phyloP scores from a whole-genome alignment of 2,113 vertebrate genomes.

The Percina caprodes region DNA sequence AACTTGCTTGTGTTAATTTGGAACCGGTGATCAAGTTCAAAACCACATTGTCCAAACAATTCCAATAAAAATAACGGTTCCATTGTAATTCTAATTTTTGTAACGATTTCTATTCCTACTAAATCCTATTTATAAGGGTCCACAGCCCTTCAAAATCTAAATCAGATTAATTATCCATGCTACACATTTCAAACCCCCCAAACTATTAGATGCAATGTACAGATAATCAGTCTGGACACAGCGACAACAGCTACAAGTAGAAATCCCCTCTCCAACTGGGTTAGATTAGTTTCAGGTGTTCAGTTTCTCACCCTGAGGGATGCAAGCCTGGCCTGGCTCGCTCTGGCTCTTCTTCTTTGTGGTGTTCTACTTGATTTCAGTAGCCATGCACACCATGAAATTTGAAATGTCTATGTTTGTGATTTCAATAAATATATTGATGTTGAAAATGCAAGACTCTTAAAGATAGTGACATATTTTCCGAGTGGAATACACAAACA shows the following conservation, averaged over 20 bases:
- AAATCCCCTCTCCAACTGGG: conserved; percentile 6
- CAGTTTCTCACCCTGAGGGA: conserved; percentile 19
- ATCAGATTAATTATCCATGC: neutral
- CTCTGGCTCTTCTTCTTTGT: neutral
- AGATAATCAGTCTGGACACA: conserved; percentile 42
- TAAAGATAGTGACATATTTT: conserved; percentile 4
- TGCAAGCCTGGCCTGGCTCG: neutral
- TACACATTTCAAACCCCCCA: neutral
- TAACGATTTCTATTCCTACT: too few relatives aligned
- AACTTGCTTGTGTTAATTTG: too few relatives aligned
- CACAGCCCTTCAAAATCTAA: neutral
- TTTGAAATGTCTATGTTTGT: neutral
- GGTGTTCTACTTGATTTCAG: neutral
- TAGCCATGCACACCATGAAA: neutral
- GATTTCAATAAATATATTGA: neutral
- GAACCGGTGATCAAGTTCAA: too few relatives aligned
- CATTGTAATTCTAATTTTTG: too few relatives aligned
- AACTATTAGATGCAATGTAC: neutral
- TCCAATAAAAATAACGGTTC: too few relatives aligned
- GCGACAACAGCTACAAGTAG: conserved; percentile 28
- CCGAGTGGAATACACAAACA: neutral
- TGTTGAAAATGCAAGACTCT: conserved; percentile 4
- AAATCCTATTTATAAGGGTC: too few relatives aligned
- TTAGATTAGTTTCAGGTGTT: conserved; percentile 49
- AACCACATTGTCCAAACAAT: too few relatives aligned